Evolutionary conservation across 2,888 invertebrate genomes (phyloP), one percentile per base, ranked within the genome.

Genomic region (Ischnura elegans): DNA sequence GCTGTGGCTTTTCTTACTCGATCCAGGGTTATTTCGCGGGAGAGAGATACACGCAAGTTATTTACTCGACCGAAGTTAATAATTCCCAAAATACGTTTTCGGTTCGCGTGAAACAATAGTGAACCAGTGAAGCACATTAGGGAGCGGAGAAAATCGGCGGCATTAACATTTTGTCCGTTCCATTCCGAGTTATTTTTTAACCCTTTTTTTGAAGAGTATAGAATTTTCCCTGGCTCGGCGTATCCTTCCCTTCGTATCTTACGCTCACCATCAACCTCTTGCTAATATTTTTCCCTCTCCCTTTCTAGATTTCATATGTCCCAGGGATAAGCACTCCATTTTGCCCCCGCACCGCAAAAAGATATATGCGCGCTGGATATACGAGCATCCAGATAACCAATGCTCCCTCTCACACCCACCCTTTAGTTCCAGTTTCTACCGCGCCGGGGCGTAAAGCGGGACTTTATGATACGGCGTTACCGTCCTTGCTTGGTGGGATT

Each of bases 401-500:
- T 86, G 86, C 86, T 43, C 86, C 16, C 46, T 21, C 86, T 86
- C 86, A n/a, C 76, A 10, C 76, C 76, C n/a, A 45, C 86, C 46
- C 86, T 86, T 86, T 43, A 86, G 86, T 45, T 86, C 86, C 86
- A 43, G 25, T n/a, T 86, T 46, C 86, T 25, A 46, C 86, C 76
- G 76, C 36, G 76, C 36, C 25, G 76, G 76, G 76, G 43, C 86
- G 86, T 86, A 86, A 86, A 86, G 46, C 43, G 86, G 86, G 86
- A 43, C 45, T 86, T 86, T 86, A 86, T 86, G 86, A 86, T 43
- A 86, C 46, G 86, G 86, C 86, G 86, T 10, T 19, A n/a, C 86
- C 86, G 86, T 86, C 86, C 86, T 86, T 86, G 86, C 86, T 86
- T 86, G 45, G 43, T 46, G 86, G 86, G 86, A 86, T 86, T 86